These are phyloP conservation scores for Ruditapes philippinarum DNA, from an alignment of 1,140 invertebrate species.

Conservation along the genomic window DNA sequence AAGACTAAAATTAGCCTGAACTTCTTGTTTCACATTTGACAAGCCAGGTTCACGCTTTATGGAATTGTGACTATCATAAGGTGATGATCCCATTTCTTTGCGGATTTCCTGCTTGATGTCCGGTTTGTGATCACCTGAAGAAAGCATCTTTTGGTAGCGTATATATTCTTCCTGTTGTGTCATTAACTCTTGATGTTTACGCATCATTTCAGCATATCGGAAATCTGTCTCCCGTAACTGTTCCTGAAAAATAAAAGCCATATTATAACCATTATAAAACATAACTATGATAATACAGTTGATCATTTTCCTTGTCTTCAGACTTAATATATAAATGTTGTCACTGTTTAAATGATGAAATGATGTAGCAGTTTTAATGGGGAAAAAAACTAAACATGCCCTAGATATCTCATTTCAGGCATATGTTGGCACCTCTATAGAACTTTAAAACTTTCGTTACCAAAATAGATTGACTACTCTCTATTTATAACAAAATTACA, in stretches of 20 bases:
- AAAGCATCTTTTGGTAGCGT: constrained; percentile 11
- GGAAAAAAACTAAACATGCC: too few species aligned
- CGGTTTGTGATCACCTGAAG: constrained; percentile 36
- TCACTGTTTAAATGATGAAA: too few species aligned
- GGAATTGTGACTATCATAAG: not conserved
- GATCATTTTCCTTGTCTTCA: too few species aligned
- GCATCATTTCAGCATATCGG: constrained; percentile 59
- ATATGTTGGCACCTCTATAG: too few species aligned
- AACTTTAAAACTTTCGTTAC: too few species aligned
- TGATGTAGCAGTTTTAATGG: too few species aligned
- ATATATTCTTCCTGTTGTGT: constrained; percentile 42
- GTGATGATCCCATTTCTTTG: constrained; percentile 26
- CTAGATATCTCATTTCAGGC: too few species aligned
- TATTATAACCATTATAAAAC: too few species aligned
- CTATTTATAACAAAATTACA: too few species aligned
- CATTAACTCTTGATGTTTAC: constrained; percentile 50
- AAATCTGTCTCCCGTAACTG: constrained; percentile 44
- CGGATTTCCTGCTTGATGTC: constrained; percentile 51
- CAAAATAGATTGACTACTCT: too few species aligned
- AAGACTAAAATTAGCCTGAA: constrained; percentile 89
- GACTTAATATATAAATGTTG: too few species aligned
- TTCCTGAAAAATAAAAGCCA: constrained; percentile 54
- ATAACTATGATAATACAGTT: too few species aligned
- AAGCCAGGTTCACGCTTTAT: constrained; percentile 3
- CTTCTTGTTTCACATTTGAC: constrained; percentile 89